These are phyloP conservation scores for Tychaedon coryphoeus DNA, from an alignment of 2,113 vertebrate species.

Conservation along the genomic window DNA sequence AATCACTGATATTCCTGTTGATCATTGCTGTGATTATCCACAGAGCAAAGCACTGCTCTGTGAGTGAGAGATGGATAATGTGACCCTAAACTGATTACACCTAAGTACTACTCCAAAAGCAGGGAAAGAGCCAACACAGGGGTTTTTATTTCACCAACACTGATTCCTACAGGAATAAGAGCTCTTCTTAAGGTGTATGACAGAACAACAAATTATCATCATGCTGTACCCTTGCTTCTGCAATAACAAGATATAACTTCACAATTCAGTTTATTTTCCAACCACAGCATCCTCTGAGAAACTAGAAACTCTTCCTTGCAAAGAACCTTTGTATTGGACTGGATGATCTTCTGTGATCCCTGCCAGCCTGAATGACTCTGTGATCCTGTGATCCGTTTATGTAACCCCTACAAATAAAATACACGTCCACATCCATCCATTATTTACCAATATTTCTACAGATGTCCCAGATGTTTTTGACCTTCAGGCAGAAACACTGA, in stretches of 20 bases:
- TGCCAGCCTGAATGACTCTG: not conserved
- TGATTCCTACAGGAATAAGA: not conserved
- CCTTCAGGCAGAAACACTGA: not conserved
- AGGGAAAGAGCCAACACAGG: not conserved
- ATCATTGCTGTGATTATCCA: not conserved
- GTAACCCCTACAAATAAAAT: conserved; percentile 27
- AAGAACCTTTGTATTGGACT: not conserved
- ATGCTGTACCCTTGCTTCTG: not conserved
- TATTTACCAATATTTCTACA: conserved; percentile 25
- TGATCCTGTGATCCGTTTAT: not conserved
- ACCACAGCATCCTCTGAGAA: not conserved
- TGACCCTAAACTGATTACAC: not conserved
- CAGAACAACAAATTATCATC: not conserved
- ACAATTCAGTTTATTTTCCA: not conserved
- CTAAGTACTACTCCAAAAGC: not conserved
- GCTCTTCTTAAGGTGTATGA: not conserved
- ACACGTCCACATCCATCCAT: not conserved
- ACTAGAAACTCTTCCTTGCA: not conserved
- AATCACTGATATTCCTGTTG: not conserved
- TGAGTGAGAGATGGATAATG: not conserved
- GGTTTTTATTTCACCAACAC: not conserved
- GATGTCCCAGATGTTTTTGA: conserved; percentile 17
- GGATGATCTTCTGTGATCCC: not conserved
- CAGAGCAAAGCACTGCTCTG: not conserved
- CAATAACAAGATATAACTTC: not conserved